A percentile compares a stretch with the other conserved stretches of the same genome.
These are phyloP conservation scores for Galerucella nymphaeae DNA, from an alignment of 2,888 invertebrate genomes.

Conservation along the genomic window DNA sequence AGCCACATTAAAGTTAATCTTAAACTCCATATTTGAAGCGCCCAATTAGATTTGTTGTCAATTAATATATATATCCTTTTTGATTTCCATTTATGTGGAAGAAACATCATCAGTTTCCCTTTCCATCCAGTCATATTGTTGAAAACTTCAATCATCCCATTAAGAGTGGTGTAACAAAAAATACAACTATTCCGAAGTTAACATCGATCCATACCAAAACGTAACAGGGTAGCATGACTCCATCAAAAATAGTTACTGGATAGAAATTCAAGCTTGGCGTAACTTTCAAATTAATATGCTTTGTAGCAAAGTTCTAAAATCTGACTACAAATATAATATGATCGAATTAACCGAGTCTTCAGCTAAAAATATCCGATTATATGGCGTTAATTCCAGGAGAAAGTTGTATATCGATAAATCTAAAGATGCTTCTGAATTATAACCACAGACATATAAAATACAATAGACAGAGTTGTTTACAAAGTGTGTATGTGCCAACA, in stretches of 20 bases:
- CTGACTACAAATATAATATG: slow-evolving; percentile 34
- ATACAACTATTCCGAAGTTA: not conserved
- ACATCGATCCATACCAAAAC: slow-evolving; percentile 7
- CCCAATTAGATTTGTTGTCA: too few species aligned
- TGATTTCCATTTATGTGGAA: too few species aligned
- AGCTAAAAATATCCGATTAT: slow-evolving; percentile 33
- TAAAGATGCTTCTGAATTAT: too few species aligned
- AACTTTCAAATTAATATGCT: slow-evolving; percentile 40
- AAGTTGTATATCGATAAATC: too few species aligned
- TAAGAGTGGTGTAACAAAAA: not conserved
- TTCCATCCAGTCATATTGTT: not conserved
- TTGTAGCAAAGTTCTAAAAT: slow-evolving; percentile 35
- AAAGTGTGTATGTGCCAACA: too few species aligned
- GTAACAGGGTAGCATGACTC: not conserved
- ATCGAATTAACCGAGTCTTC: slow-evolving; percentile 34
- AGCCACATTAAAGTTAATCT: too few species aligned
- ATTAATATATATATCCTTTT: too few species aligned
- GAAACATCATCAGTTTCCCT: not conserved
- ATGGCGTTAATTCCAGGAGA: not conserved
- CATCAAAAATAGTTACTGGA: slow-evolving; percentile 26
- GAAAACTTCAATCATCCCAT: not conserved
- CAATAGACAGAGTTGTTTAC: too few species aligned
- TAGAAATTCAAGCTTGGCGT: slow-evolving; percentile 25
- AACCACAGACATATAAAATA: too few species aligned
- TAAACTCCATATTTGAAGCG: too few species aligned